Evolutionary conservation across 2,113 vertebrate genomes (phyloP), one percentile per base, ranked within the genome.

Genomic region (Scytalopus superciliaris): DNA sequence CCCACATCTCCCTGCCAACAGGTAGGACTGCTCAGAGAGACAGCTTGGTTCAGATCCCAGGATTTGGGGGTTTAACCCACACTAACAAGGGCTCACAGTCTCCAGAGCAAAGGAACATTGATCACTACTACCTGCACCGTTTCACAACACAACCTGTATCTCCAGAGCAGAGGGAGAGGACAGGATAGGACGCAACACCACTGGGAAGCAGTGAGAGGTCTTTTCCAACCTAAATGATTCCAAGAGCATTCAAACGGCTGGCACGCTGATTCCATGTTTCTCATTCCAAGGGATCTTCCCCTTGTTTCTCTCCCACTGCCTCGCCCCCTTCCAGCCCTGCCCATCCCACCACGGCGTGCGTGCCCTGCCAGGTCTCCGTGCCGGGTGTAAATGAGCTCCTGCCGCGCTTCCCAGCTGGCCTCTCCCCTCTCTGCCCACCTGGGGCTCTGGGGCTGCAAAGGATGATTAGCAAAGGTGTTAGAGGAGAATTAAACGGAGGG

Each of bases 401-500:
- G 44, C 81, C 4, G 19, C 0, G 5, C 69, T 44, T 27, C 25
- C 72, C 17, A 1, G 3, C 39, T 33, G 1, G 33, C 16, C 68
- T 68, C 50, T 28, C 85, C 60, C 94, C 89, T 84, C 50, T 12
- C 68, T 0, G 24, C 82, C 77, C 18, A 66, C 50, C 60, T 15
- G 63, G 75, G 40, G 50, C 64, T 86, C 64, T 7, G 66, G 81
- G 55, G 78, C 73, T 96, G 89, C 56, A 25, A 90, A 53, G 74
- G 82, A 94, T 70, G 82, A 93, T 93, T 91, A 95, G 63, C 78
- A 76, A 77, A 66, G 63, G 92, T 89, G 86, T 88, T 89, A 81
- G 56, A 86, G 95, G 88, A 84, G 90, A 97, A 97, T 97, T 90
- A 88, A 97, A 94, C 27, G 0, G 74, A 94, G 83, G 78, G 59